Evolutionary conservation across 1,140 invertebrate genomes (phyloP).

Genomic region (Leptopilina boulardi): DNA sequence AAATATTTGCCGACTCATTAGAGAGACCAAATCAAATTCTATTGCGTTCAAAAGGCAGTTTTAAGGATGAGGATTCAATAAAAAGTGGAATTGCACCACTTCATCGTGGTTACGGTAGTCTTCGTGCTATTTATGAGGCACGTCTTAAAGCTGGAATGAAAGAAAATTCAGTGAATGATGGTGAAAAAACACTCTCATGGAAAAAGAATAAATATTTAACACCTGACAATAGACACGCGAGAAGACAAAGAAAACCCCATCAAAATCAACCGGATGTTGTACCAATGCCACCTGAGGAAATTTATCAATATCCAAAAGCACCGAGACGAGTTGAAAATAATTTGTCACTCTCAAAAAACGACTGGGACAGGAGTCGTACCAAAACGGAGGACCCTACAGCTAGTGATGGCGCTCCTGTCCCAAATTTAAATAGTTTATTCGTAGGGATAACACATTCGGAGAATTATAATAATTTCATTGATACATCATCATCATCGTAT

Average conservation of each 20-base stretch:
- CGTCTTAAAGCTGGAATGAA: slow-evolving; percentile 61
- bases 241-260: slow-evolving; percentile 78
- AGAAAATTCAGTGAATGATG: slow-evolving; percentile 46
- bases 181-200: slow-evolving; percentile 61
- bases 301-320: slow-evolving; percentile 80
- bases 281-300: slow-evolving; percentile 77
- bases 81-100: slow-evolving; percentile 54
- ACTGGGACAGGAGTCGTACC: slow-evolving; percentile 77
- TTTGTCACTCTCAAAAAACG: slow-evolving; percentile 79
- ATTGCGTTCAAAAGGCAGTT: slow-evolving; percentile 79
- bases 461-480: not conserved
- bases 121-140: slow-evolving; percentile 85
- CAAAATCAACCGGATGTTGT: slow-evolving; percentile 80
- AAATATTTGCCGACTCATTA: slow-evolving; percentile 77
- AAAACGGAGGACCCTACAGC: slow-evolving; percentile 71
- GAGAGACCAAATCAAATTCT: slow-evolving; percentile 79
- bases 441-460: slow-evolving; percentile 65
- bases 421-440: slow-evolving; percentile 45
- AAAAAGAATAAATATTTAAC: slow-evolving; percentile 64
- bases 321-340: slow-evolving; percentile 74
- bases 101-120: slow-evolving; percentile 79
- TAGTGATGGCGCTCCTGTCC: slow-evolving; percentile 72
- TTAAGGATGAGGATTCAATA: slow-evolving; percentile 73
- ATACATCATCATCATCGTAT: not conserved
- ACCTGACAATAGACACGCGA: slow-evolving; percentile 77